These are phyloP conservation scores for Acromyrmex heyeri DNA, from an alignment of 1,140 invertebrate genomes.

Conservation along the genomic window DNA sequence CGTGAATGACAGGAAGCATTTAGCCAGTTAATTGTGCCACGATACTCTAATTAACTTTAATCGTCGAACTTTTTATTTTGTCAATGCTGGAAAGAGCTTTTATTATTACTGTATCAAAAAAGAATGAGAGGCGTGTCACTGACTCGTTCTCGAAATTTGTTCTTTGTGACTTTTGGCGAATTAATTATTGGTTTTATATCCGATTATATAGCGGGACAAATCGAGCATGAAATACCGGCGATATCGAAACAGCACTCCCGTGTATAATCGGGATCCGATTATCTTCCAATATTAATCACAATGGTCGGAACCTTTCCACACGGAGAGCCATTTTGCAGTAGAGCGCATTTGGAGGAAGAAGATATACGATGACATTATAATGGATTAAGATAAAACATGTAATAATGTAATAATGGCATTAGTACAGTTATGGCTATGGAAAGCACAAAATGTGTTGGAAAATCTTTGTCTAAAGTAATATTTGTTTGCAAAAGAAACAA, in stretches of 20 bases:
- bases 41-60: constrained; percentile 48
- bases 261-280: constrained; percentile 50
- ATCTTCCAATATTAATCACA: constrained; percentile 31
- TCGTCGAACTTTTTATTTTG: constrained; percentile 15
- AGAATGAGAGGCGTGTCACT: neutral
- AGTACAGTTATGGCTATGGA: neutral
- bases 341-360: constrained; percentile 8
- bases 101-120: constrained; percentile 27
- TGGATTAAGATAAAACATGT: neutral
- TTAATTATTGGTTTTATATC: constrained; percentile 62
- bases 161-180: constrained; percentile 50
- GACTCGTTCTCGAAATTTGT: constrained; percentile 36
- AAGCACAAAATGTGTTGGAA: neutral
- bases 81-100: constrained; percentile 6
- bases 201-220: constrained; percentile 40
- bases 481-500: neutral
- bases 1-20: constrained; percentile 23
- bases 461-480: neutral
- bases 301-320: neutral
- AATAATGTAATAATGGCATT: neutral
- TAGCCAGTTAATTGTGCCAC: constrained; percentile 19
- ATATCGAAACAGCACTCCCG: constrained; percentile 12
- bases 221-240: constrained; percentile 7
- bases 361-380: constrained; percentile 5
- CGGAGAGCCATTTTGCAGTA: neutral